A percentile compares a stretch with the other conserved stretches of the same genome.
Evolutionary conservation across 2,797 vertebrate species (phyloP).

Genomic region (Silurus aristotelis): DNA sequence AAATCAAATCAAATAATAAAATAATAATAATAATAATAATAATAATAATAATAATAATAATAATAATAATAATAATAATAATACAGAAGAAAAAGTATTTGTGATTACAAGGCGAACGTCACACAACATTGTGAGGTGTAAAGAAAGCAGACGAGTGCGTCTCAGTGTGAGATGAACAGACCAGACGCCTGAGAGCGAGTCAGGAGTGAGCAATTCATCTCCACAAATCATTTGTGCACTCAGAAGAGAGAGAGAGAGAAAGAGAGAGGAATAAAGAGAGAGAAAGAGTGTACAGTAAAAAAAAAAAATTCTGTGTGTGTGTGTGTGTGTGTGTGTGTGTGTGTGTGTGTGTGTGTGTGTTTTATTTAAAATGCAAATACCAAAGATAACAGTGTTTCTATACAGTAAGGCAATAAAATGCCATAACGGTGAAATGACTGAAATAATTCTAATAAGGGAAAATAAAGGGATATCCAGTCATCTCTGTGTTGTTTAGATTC

Average conservation of each 20-base stretch:
- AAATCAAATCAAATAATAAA: slow-evolving; percentile 46
- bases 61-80: no score
- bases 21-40: slow-evolving; percentile 27
- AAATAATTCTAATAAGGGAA: not conserved
- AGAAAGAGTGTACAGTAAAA: no score
- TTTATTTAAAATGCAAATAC: not conserved
- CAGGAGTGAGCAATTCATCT: slow-evolving; percentile 63
- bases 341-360: no score
- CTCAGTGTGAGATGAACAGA: slow-evolving; percentile 67
- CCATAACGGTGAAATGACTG: slow-evolving; percentile 6
- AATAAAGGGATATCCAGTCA: not conserved
- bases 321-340: no score
- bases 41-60: slow-evolving; percentile 7
- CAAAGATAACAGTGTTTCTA: not conserved
- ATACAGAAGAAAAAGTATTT: slow-evolving; percentile 62
- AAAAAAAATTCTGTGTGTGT: not conserved
- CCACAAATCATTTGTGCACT: slow-evolving; percentile 64
- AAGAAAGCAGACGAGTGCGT: slow-evolving; percentile 61
- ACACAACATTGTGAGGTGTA: slow-evolving; percentile 41
- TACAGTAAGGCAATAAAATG: not conserved
- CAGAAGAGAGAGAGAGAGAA: not conserved
- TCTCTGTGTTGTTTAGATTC: slow-evolving; percentile 36
- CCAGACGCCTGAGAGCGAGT: slow-evolving; percentile 56
- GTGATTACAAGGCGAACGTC: slow-evolving; percentile 62
- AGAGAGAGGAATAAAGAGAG: not conserved